Percentiles rank a stretch among this genome's conserved stretches.
These are phyloP conservation scores for Argyra leucocephala DNA, from an alignment of 2,888 invertebrate species.

Conservation along the genomic window DNA sequence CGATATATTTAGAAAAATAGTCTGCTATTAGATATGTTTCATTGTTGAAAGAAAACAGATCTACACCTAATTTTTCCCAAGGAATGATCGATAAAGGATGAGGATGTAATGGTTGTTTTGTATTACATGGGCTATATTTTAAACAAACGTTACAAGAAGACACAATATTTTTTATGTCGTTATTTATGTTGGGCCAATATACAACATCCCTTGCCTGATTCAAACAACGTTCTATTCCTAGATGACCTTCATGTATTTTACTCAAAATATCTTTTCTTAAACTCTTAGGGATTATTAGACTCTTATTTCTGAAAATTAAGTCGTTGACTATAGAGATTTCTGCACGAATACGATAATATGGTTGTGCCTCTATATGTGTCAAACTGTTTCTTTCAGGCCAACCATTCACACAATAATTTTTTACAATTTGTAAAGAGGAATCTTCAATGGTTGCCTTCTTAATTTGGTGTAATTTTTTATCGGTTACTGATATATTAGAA, in stretches of 20 bases:
- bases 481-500: no score
- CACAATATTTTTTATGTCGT: slow-evolving; percentile 13
- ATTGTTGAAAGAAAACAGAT: slow-evolving; percentile 15
- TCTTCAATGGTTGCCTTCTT: no score
- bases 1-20: slow-evolving; percentile 18
- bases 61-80: slow-evolving; percentile 16
- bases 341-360: slow-evolving; percentile 19
- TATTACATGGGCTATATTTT: slow-evolving; percentile 24
- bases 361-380: neutral
- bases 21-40: slow-evolving; percentile 16
- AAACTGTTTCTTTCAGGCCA: neutral
- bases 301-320: slow-evolving; percentile 20
- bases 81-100: slow-evolving; percentile 11
- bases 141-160: slow-evolving; percentile 18
- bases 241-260: slow-evolving; percentile 27
- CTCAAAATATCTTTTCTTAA: slow-evolving; percentile 25
- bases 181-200: slow-evolving; percentile 25
- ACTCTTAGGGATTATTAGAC: slow-evolving; percentile 23
- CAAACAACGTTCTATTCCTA: slow-evolving; percentile 27
- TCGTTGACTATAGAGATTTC: slow-evolving; percentile 19
- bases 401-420: neutral
- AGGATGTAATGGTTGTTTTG: slow-evolving; percentile 16
- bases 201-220: slow-evolving; percentile 23
- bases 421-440: no score
- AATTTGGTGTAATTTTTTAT: no score